Evolutionary conservation across 35 echinoderm and acorn worm genomes (phyloP), one percentile per base, ranked within the genome.

Genomic region (Apostichopus japonicus): DNA sequence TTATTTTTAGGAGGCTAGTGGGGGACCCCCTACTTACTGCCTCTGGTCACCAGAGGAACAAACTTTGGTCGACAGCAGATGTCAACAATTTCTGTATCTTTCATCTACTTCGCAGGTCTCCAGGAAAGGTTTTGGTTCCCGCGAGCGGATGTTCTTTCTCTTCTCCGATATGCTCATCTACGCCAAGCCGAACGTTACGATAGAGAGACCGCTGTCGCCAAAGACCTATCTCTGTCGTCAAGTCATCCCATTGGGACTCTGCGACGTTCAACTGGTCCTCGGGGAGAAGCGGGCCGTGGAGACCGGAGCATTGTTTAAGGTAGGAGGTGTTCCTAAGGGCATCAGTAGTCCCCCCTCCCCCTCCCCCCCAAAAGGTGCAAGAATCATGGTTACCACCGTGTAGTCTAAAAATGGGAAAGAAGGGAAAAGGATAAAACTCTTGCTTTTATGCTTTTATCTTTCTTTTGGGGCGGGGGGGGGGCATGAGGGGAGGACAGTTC

Each of bases 141-240:
- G 95, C 33, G 96, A 98, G 59, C 90, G 96, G n/a, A 98, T 98
- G 96, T 95, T 98, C 91, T 95, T 98, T 80, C 93, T 98, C 0
- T 98, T 98, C 67, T 95, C 94, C 56, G 96, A 98, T 55, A 90
- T 98, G 59, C 70, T 98, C 77, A 80, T 98, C 44, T 98, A 98
- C 58, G 96, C 96, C 0, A 98, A 98, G 59, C 92, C 95, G 19
- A 95, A 92, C 62, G 56, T 77, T 0, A 78, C 90, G 23, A 78
- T 98, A 53, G 96, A 98, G 16, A 92, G 90, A 63, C 73, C 92
- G 54, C 90, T 92, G 4, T 77, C 90, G 13, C 44, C 94, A 61
- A 88, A 78, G 5, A 92, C 94, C 11, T 98, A 92, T 54, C 71
- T 79, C 22, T 94, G 94, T 94, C 84, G 94, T 17, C 58, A 84